Base-by-base conservation (phyloP, 1,140 invertebrate genomes). In the Diabrotica undecimpunctata region DNA sequence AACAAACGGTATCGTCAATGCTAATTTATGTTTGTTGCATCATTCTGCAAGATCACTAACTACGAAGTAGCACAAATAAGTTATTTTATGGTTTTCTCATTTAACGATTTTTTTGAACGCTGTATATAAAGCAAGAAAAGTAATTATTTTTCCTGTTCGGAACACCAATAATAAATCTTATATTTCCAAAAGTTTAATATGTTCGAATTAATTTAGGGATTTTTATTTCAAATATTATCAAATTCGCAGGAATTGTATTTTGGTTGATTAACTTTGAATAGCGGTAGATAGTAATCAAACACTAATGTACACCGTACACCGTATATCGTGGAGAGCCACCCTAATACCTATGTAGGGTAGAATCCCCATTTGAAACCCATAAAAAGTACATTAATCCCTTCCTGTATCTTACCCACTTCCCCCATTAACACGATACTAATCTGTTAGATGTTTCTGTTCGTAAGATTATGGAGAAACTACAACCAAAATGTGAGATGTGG, bases 311-410 rank as follows among this genome's bases (percentile, higher is more conserved):
- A 46, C n/a, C n/a, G n/a, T 8, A 46, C 41, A 46, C n/a, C n/a
- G 41, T 46, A 46, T 46, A 46, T 46, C 25, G 25, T 25, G 25
- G 25, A n/a, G 41, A 46, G 8, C 41, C 41, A 46, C 41, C 41
- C 41, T 46, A 46, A 46, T 46, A 46, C 41, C 41, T 46, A 10
- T 46, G 41, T 46, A 46, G 41, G 41, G 41, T n/a, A n/a, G 41
- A 46, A 46, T n/a, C 36, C 55, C 37, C 9, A 38, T 12, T 57
- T n/a, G 12, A 57, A 57, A 57, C 55, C 55, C 55, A 57, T 57
- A 57, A 57, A 57, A 57, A 57, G 55, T 57, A 57, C 55, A 57
- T 57, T 57, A 57, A 57, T 57, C 55, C 35, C 55, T 41, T 57
- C 55, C 55, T 57, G 37, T 14, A 37, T n/a, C 12, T 12, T 37